Percentiles rank a stretch among this genome's conserved stretches.
Conservation (phyloP, 2,797 vertebrate genomes). For the Chelon auratus region DNA sequence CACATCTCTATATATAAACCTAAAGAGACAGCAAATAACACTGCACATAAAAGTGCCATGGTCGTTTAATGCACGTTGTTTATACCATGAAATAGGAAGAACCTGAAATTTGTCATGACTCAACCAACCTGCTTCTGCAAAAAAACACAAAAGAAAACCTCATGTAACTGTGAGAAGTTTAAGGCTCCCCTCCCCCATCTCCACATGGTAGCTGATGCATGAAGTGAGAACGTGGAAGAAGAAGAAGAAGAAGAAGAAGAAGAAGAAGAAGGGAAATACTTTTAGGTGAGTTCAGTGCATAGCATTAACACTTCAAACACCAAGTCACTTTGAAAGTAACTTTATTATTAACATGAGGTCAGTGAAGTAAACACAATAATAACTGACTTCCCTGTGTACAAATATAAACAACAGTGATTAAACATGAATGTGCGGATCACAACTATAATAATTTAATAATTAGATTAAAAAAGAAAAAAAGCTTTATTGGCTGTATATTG, state of each 20-base stretch:
- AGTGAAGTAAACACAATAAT: neutral
- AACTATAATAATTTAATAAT: too few species aligned
- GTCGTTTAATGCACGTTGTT: too few species aligned
- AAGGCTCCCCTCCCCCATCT: conserved; percentile 78
- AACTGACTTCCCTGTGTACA: conserved; percentile 3
- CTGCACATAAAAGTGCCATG: too few species aligned
- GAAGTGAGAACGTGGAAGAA: conserved; percentile 41
- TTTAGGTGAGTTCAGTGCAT: conserved; percentile 8
- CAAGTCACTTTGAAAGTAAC: neutral
- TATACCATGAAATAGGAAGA: conserved; percentile 42
- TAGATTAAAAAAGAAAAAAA: too few species aligned
- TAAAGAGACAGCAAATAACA: too few species aligned
- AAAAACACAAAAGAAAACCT: conserved; percentile 30
- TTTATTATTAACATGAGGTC: neutral
- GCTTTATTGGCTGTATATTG: neutral
- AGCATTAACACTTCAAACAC: neutral
- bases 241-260: conserved; percentile 3
- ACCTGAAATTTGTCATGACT: conserved; percentile 42
- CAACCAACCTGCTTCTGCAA: conserved; percentile 71
- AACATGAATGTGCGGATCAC: neutral
- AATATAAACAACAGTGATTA: neutral
- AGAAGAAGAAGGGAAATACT: conserved; percentile 21
- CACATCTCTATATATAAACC: neutral
- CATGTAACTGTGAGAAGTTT: conserved; percentile 77
- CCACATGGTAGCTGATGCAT: conserved; percentile 74